Evolutionary conservation across 1,140 invertebrate species (phyloP).

Genomic region (Papilio glaucus): DNA sequence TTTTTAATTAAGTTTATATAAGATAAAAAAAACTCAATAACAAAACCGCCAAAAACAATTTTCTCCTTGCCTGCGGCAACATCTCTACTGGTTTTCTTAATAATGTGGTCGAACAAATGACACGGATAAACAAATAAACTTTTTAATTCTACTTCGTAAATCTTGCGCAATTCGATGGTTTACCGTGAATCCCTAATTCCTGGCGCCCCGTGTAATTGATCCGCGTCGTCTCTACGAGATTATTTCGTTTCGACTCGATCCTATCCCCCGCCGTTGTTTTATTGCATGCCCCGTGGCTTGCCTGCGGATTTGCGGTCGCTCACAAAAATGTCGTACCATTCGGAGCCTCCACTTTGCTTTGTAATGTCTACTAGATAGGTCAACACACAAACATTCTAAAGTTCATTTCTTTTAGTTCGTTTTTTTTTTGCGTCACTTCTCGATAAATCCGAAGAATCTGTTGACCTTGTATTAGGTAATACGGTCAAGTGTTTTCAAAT

Average conservation of each 20-base stretch:
- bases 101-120: conserved; percentile 25
- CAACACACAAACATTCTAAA: conserved; percentile 26
- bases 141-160: conserved; percentile 61
- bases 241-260: conserved; percentile 61
- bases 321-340: conserved; percentile 47
- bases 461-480: conserved; percentile 27
- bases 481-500: conserved; percentile 35
- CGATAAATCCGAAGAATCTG: no score
- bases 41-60: conserved; percentile 10
- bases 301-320: conserved; percentile 50
- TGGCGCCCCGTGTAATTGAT: conserved; percentile 64
- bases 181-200: conserved; percentile 55
- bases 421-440: no score
- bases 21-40: not conserved
- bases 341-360: conserved; percentile 14
- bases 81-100: conserved; percentile 28
- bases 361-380: conserved; percentile 17
- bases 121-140: conserved; percentile 52
- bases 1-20: no score
- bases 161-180: conserved; percentile 64
- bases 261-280: conserved; percentile 59
- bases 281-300: conserved; percentile 49
- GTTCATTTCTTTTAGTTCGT: no score
- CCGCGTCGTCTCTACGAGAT: conserved; percentile 58
- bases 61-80: not conserved